A percentile compares a stretch with the other conserved stretches of the same genome.
Evolutionary conservation across 2,113 vertebrate species (phyloP).

Genomic region (Brachyhypopomus gauderio): DNA sequence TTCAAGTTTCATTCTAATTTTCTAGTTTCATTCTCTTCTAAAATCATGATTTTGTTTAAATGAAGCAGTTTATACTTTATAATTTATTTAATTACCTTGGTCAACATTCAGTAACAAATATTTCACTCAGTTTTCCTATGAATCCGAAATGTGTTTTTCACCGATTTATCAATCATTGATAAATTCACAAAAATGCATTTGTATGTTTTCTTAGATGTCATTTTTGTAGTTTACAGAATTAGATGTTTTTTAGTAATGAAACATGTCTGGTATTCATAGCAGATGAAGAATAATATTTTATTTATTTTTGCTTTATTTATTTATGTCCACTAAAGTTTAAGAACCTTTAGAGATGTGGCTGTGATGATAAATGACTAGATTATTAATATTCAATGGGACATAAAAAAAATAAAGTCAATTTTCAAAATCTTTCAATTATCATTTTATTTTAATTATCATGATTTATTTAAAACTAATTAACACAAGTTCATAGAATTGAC

Average conservation of each 20-base stretch:
- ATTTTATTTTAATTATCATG: not conserved
- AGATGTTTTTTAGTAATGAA: not conserved
- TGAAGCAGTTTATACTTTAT: not conserved
- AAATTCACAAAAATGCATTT: not conserved
- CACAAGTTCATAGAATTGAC: not conserved
- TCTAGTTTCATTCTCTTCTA: not conserved
- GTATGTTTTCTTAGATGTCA: not conserved
- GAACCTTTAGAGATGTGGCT: not conserved
- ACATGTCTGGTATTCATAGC: not conserved
- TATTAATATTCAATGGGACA: not conserved
- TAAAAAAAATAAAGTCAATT: not conserved
- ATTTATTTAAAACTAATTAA: not conserved
- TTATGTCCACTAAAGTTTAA: not conserved
- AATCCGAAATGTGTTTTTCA: constrained; percentile 24
- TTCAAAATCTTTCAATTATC: too few relatives aligned
- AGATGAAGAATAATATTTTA: not conserved
- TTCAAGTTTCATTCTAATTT: not conserved
- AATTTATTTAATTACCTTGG: not conserved
- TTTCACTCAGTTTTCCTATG: constrained; percentile 5
- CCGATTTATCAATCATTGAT: constrained; percentile 40
- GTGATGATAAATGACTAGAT: not conserved
- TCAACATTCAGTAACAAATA: not conserved
- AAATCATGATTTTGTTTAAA: constrained; percentile 1
- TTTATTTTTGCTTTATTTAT: not conserved
- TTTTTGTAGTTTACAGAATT: constrained; percentile 29